phyloP scores from a whole-genome alignment of 2,888 invertebrate genomes.

The Hydroisotoma schaefferi region DNA sequence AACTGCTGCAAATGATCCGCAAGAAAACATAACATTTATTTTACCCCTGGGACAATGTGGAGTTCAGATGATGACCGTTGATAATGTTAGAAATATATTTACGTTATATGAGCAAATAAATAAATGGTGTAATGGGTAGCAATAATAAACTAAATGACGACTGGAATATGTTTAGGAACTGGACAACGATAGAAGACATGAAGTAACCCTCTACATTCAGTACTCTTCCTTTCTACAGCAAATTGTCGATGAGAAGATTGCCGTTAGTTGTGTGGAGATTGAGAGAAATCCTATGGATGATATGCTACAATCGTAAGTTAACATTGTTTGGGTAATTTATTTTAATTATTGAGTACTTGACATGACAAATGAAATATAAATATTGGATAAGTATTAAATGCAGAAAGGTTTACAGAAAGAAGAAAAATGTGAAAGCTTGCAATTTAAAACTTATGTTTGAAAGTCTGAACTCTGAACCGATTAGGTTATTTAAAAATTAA shows the following conservation, averaged over 20 bases:
- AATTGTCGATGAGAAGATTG: conserved; percentile 46
- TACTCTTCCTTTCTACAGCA: conserved; percentile 48
- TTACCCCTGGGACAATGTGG: conserved; percentile 46
- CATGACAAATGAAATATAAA: not conserved
- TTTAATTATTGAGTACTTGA: not conserved
- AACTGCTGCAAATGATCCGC: conserved; percentile 22
- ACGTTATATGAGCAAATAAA: conserved; percentile 9
- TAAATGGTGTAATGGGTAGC: conserved; percentile 7
- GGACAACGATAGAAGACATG: conserved; percentile 41
- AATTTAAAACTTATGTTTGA: not conserved
- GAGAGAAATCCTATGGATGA: conserved; percentile 28
- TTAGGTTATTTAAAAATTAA: too few relatives aligned
- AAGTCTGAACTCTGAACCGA: not conserved
- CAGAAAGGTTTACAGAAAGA: too few relatives aligned
- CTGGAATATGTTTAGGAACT: conserved; percentile 29
- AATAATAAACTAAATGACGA: conserved; percentile 6
- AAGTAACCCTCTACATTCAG: conserved; percentile 46
- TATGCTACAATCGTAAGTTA: conserved; percentile 14
- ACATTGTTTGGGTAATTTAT: not conserved
- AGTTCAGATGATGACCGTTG: conserved; percentile 42
- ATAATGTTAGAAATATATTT: conserved; percentile 31
- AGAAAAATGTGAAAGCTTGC: too few relatives aligned
- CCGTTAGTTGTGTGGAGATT: conserved; percentile 41
- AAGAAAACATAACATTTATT: conserved; percentile 41
- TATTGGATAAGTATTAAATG: not conserved